Conservation (phyloP, 1,140 invertebrate genomes). For the Drosophila pachea region DNA sequence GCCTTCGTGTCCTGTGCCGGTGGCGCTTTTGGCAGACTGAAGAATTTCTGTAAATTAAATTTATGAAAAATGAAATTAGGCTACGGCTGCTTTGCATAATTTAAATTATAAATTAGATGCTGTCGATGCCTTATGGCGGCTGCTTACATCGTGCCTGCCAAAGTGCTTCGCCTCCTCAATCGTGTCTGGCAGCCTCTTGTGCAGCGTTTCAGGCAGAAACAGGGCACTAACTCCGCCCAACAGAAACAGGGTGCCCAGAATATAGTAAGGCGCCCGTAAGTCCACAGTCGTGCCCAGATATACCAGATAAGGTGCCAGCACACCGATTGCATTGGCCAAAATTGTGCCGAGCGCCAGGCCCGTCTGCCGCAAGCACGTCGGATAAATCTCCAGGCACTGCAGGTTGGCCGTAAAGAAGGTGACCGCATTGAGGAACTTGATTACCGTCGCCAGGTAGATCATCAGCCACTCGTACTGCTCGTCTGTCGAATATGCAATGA, state of each 20-base stretch:
- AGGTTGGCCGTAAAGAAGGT: slow-evolving; percentile 83
- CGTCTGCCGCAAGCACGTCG: slow-evolving; percentile 84
- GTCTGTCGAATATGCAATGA: slow-evolving; percentile 74
- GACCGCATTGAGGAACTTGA: slow-evolving; percentile 83
- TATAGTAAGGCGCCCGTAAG: slow-evolving; percentile 81
- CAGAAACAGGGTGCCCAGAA: slow-evolving; percentile 81
- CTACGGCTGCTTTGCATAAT: slow-evolving; percentile 76
- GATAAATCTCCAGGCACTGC: slow-evolving; percentile 85
- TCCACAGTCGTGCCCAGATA: slow-evolving; percentile 81
- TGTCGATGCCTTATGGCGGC: slow-evolving; percentile 8
- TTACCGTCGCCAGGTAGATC: slow-evolving; percentile 80
- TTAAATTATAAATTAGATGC: slow-evolving; percentile 76
- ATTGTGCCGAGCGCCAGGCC: slow-evolving; percentile 83
- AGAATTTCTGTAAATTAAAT: slow-evolving; percentile 79
- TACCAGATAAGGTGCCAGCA: slow-evolving; percentile 86
- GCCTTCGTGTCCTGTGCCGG: slow-evolving; percentile 41
- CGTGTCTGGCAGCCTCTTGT: slow-evolving; percentile 85
- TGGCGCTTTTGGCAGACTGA: slow-evolving; percentile 75
- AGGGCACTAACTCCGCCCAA: slow-evolving; percentile 81
- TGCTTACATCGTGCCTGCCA: slow-evolving; percentile 81
- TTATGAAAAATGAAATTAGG: slow-evolving; percentile 75
- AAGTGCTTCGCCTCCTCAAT: slow-evolving; percentile 85
- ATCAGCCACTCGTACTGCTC: slow-evolving; percentile 74
- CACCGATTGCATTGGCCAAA: slow-evolving; percentile 81
- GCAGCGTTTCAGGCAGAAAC: slow-evolving; percentile 86